Base-by-base conservation (phyloP, 30 jellyfish, hydroid and myxozoan genomes). In the Pseudorhiza aurosa region DNA sequence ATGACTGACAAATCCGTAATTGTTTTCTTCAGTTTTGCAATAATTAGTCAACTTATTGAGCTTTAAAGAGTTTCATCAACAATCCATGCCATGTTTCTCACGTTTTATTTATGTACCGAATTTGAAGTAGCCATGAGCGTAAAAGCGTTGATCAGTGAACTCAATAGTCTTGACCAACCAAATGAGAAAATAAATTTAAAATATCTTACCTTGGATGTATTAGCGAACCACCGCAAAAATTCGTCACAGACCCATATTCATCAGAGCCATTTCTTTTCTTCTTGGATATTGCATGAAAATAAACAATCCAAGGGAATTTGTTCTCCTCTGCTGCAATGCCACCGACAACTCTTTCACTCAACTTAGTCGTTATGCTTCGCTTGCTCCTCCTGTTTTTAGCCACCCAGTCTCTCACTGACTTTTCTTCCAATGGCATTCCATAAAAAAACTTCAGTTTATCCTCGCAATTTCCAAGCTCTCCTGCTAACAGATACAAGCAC, bases 151-250 rank as follows among this genome's bases (percentile, higher is more conserved):
- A n/a, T n/a, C n/a, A n/a, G n/a, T n/a, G n/a, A n/a, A n/a, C n/a
- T n/a, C n/a, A n/a, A n/a, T n/a, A n/a, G n/a, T n/a, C n/a, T n/a
- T n/a, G n/a, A n/a, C n/a, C n/a, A n/a, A n/a, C n/a, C n/a, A n/a
- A n/a, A n/a, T n/a, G n/a, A n/a, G n/a, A n/a, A n/a, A n/a, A n/a
- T n/a, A n/a, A n/a, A n/a, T n/a, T n/a, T n/a, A n/a, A n/a, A n/a
- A 24, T 18, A 32, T 46, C 88, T 65, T 51, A 87, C 96, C 96
- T 63, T 26, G 89, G 78, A 39, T 87, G 96, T 0, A 87, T 76
- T 18, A 87, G 88, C 24, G 96, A 87, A 1, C 96, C 96, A 25
- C 96, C 93, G 58, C 96, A 87, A 59, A 87, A 87, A 62, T 87
- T 87, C 21, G 96, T 87, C n/a, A 87, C 75, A 0, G 91, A 80